Evolutionary conservation across 2,797 vertebrate genomes (phyloP).

Genomic region (Aratinga solstitialis): DNA sequence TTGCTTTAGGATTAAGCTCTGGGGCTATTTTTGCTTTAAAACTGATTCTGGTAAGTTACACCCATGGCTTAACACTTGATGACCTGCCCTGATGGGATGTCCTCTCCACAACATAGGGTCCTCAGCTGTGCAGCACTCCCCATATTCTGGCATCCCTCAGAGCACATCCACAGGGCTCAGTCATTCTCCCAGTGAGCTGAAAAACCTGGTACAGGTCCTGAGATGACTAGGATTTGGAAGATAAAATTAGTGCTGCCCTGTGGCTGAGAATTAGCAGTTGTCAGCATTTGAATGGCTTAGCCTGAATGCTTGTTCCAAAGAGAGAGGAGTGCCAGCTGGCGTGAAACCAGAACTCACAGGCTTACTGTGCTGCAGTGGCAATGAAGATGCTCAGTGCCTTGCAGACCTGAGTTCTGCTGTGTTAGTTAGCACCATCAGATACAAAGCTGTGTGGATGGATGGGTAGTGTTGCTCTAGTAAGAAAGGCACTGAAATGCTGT

Average conservation of each 20-base stretch:
- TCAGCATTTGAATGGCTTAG: neutral
- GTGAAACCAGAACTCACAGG: neutral
- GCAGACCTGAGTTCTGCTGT: neutral
- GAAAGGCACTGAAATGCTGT: neutral
- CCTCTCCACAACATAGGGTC: accelerated
- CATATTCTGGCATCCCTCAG: neutral
- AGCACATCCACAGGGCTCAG: neutral
- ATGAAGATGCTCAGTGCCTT: neutral
- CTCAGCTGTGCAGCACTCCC: accelerated
- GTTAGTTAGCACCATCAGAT: neutral
- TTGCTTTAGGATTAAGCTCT: neutral
- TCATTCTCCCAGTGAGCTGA: neutral
- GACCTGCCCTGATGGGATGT: neutral
- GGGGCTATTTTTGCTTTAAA: neutral
- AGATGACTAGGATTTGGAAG: neutral
- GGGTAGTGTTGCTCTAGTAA: neutral
- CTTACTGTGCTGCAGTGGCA: neutral
- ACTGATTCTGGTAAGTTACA: neutral
- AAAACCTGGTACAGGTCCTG: neutral
- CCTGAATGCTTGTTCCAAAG: neutral
- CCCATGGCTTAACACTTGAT: neutral
- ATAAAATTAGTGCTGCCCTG: neutral
- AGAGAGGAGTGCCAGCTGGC: neutral
- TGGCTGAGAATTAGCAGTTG: neutral
- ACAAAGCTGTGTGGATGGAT: neutral